These are phyloP conservation scores for Drosophila guanche DNA, from an alignment of 1,140 invertebrate genomes.

Conservation along the genomic window DNA sequence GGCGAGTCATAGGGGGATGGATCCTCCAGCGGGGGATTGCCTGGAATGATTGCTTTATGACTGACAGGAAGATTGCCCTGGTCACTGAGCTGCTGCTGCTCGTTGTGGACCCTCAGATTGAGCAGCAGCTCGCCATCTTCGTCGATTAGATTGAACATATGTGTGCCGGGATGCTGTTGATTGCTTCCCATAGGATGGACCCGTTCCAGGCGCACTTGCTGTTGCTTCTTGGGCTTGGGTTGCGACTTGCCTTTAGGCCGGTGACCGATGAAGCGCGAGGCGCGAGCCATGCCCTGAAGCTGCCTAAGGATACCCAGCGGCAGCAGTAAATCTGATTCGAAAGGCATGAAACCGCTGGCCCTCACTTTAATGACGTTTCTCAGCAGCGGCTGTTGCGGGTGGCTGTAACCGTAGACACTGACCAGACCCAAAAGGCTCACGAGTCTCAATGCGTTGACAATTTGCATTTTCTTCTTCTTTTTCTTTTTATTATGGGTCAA, in stretches of 20 bases:
- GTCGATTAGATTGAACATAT: constrained; percentile 73
- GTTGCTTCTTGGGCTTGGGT: constrained; percentile 31
- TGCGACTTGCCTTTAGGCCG: constrained; percentile 10
- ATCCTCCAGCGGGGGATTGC: too few species aligned
- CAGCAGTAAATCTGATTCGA: constrained; percentile 64
- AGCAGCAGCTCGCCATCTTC: constrained; percentile 67
- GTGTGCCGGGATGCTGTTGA: constrained; percentile 18
- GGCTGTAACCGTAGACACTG: background rate
- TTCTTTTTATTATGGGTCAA: too few species aligned
- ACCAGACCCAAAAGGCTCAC: constrained; percentile 12
- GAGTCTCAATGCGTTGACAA: background rate
- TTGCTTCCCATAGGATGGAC: constrained; percentile 29
- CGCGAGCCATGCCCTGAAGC: constrained; percentile 59
- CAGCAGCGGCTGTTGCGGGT: constrained; percentile 5
- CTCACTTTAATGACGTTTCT: constrained; percentile 69
- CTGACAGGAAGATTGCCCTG: background rate
- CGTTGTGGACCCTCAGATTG: constrained; percentile 64
- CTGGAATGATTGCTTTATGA: background rate
- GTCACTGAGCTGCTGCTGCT: background rate
- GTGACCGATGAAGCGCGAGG: constrained; percentile 29
- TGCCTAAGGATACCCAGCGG: constrained; percentile 60
- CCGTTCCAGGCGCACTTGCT: constrained; percentile 61
- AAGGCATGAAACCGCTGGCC: constrained; percentile 67
- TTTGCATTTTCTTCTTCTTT: constrained; percentile 15
- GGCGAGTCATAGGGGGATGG: constrained; percentile 22